Conservation (phyloP, 2,113 vertebrate species). For the Sphyrna mokarran region DNA sequence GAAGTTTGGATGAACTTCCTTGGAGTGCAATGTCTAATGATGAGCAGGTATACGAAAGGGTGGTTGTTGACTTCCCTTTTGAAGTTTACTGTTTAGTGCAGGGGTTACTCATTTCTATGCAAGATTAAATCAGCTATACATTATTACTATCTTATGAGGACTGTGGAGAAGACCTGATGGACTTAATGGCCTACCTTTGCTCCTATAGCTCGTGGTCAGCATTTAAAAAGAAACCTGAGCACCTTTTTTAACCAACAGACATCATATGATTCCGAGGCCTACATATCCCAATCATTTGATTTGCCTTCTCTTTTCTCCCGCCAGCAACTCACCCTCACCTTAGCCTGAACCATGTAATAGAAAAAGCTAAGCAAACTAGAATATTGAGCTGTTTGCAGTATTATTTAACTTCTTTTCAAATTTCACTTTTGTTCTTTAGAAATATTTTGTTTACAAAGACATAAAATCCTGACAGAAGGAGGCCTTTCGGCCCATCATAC, state of each 20-base stretch:
- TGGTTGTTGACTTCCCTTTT: not conserved
- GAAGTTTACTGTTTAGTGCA: not conserved
- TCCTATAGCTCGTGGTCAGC: no score
- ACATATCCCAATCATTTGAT: not conserved
- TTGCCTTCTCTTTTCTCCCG: not conserved
- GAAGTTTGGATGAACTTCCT: slow-evolving; percentile 90
- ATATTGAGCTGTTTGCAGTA: not conserved
- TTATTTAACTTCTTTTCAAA: not conserved
- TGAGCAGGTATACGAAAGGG: slow-evolving; percentile 69
- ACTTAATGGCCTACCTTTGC: no score
- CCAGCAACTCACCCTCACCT: not conserved
- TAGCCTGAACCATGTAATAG: not conserved
- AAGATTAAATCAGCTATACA: not conserved
- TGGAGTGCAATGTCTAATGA: slow-evolving; percentile 99
- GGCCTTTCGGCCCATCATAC: no score
- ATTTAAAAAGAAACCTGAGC: no score
- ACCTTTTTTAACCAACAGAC: no score
- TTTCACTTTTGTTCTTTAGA: not conserved
- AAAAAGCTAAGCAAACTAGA: not conserved
- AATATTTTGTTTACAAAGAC: not conserved
- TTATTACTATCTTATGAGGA: not conserved
- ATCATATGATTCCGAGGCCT: not conserved
- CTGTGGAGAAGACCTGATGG: no score
- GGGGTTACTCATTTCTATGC: not conserved
- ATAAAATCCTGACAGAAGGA: no score